A percentile compares a stretch with the other conserved stretches of the same genome.
These are phyloP conservation scores for Uloborus diversus DNA, from an alignment of 1,140 invertebrate genomes.

Conservation along the genomic window DNA sequence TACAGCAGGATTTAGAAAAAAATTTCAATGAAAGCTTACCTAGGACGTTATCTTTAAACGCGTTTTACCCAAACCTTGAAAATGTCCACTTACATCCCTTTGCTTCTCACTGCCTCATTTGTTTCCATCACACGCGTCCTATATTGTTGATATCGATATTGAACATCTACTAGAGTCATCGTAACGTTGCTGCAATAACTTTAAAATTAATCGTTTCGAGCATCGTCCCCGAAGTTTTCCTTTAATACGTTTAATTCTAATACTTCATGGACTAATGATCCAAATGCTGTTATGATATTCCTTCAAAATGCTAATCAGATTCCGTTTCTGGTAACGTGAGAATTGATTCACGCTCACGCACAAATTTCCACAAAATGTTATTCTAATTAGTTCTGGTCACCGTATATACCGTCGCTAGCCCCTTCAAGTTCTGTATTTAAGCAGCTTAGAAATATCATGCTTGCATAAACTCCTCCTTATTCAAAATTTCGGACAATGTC, in stretches of 20 bases:
- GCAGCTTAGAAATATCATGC: constrained; percentile 6
- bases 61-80: no score
- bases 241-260: background rate
- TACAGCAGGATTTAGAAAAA: no score
- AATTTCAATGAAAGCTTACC: no score
- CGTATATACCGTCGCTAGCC: background rate
- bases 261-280: constrained; percentile 20
- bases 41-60: no score
- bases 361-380: constrained; percentile 1
- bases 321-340: constrained; percentile 10
- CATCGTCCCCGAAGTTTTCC: background rate
- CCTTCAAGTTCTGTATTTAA: constrained; percentile 30
- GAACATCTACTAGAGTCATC: no score
- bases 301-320: constrained; percentile 26
- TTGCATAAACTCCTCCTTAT: constrained; percentile 4
- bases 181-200: background rate
- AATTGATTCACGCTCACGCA: constrained; percentile 9
- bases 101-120: no score
- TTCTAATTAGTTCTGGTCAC: constrained; percentile 27
- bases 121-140: no score
- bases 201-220: background rate
- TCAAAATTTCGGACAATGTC: constrained; percentile 16
- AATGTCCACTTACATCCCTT: no score
- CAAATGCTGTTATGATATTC: background rate
- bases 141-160: no score